Evolutionary conservation across 1,140 invertebrate species (phyloP), one percentile per base, ranked within the genome.

Genomic region (Schlechtendalia chinensis): DNA sequence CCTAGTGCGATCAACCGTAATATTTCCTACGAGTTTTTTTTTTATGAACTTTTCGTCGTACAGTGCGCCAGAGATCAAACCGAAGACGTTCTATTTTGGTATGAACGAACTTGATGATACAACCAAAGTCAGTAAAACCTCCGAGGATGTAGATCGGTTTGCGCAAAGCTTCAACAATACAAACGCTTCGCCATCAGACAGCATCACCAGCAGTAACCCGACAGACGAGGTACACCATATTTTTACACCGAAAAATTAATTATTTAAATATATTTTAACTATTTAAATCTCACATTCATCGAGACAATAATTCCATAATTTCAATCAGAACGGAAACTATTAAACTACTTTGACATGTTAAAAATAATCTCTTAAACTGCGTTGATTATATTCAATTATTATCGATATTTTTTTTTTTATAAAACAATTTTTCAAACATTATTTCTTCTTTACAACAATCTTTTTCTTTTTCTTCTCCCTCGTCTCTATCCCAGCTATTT

Each of bases 1-100:
- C 19, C 8, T 54, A 53, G 10, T 54, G 16, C 19, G 16, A 54
- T 54, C 17, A n/a, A 54, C 6, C 16, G 16, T 54, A 65, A 65
- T 22, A 17, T 24, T 69, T 19, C 8, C 32, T 24, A 50, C 8
- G n/a, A 12, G 1, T 45, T 39, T 45, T 29, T 24, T 39, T 39
- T 67, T 45, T 29, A 39, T 45, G n/a, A 3, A 50, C 14, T 27
- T 54, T 53, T n/a, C 11, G 17, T 47, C 27, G 32, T 27, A 50
- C 81, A 50, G 84, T 80, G 81, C 82, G 56, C 54, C 83, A 82
- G 50, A 81, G 17, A 81, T 14, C 12, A 82, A 82, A n/a, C 81
- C 90, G 27, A 91, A 92, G 83, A 91, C 90, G 59, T 93, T 93
- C 85, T 93, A 93, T 84, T 93, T 93, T 83, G 92, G 92, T 19